Evolutionary conservation across 2,797 vertebrate genomes (phyloP).

Genomic region (Perodicticus potto): DNA sequence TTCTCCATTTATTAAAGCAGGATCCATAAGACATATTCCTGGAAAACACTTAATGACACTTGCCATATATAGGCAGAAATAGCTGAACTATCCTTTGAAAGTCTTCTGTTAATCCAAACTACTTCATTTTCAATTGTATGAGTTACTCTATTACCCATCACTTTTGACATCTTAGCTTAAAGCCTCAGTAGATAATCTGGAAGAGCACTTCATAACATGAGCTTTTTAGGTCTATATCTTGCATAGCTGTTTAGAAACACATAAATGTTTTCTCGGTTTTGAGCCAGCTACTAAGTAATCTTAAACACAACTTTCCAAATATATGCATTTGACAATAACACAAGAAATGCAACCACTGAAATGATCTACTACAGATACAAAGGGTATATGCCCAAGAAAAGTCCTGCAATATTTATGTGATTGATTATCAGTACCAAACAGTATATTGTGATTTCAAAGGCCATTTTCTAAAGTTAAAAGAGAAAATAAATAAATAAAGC

Average conservation of each 20-base stretch:
- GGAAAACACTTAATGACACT: conserved; percentile 28
- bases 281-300: conserved; percentile 41
- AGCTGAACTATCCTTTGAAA: conserved; percentile 28
- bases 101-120: conserved; percentile 53
- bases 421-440: conserved; percentile 47
- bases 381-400: not conserved
- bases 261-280: conserved; percentile 36
- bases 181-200: conserved; percentile 7
- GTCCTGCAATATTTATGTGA: conserved; percentile 7
- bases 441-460: conserved; percentile 46
- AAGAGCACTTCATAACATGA: conserved; percentile 17
- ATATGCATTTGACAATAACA: conserved; percentile 18
- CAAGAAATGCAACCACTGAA: conserved; percentile 49
- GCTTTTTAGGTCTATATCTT: not conserved
- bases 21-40: not conserved
- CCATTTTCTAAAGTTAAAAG: conserved; percentile 63
- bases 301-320: conserved; percentile 57
- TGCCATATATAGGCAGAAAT: not conserved
- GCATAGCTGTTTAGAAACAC: conserved; percentile 20
- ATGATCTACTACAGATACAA: conserved; percentile 47
- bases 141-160: not conserved
- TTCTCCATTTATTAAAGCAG: conserved; percentile 32
- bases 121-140: conserved; percentile 25
- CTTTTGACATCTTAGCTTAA: conserved; percentile 53
- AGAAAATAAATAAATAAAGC: not conserved